Conservation (phyloP, 2,888 invertebrate genomes). For the Synergus laeviventris region DNA sequence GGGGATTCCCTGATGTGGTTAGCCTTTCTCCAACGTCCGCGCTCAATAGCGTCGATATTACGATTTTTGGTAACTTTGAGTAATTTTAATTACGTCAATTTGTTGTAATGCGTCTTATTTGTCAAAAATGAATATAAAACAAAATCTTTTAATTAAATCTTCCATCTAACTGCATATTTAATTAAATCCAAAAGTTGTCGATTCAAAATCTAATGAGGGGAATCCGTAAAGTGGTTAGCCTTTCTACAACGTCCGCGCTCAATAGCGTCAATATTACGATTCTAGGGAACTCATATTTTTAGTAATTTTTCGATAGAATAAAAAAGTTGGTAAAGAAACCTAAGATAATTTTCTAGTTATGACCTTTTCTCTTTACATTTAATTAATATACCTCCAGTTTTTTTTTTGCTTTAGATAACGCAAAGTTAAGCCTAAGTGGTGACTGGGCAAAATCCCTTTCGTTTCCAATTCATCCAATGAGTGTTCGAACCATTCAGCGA, state of each 20-base stretch:
- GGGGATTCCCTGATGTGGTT: too few relatives aligned
- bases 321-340: neutral
- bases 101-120: too few relatives aligned
- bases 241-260: too few relatives aligned
- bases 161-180: neutral
- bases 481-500: conserved; percentile 48
- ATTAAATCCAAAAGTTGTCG: neutral
- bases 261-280: too few relatives aligned
- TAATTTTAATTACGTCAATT: too few relatives aligned
- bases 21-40: too few relatives aligned
- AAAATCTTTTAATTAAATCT: neutral
- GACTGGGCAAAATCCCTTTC: neutral
- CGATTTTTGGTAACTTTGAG: too few relatives aligned
- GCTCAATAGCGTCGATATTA: too few relatives aligned
- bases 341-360: too few relatives aligned
- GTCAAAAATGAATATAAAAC: too few relatives aligned
- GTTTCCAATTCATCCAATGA: conserved; percentile 23
- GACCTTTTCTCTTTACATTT: neutral
- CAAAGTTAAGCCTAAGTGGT: neutral
- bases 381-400: neutral
- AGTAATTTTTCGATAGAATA: neutral
- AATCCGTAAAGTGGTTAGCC: too few relatives aligned
- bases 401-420: neutral
- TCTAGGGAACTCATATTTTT: neutral
- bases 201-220: too few relatives aligned